Evolutionary conservation across 2,797 vertebrate genomes (phyloP), one percentile per base, ranked within the genome.

Genomic region (Huso huso): DNA sequence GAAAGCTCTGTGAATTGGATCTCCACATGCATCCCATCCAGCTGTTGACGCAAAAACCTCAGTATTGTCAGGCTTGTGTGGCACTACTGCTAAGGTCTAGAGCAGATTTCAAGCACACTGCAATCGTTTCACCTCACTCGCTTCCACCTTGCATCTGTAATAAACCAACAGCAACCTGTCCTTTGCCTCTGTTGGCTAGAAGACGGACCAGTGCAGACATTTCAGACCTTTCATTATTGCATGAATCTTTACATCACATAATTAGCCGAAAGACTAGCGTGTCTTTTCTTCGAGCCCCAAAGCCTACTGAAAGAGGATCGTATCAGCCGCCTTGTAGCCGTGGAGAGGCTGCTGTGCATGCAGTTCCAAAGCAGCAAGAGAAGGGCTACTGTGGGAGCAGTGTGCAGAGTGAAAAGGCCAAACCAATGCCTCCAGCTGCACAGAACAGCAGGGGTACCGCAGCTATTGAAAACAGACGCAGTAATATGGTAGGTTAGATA

Each of bases 181-280:
- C 37, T 37, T 37, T 37, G 37, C 37, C 61, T 15, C 59, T 70
- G 65, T 12, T 8, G 37, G 2, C 23, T 50, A 61, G 73, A 68
- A 65, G 69, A 7, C 62, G 12, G 63, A 73, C 65, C 73, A 61
- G 75, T 18, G 74, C 70, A 60, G 82, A 85, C 59, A 70, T 69
- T 62, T 75, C 75, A 63, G 76, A 85, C 71, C 82, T 90, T 61
- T 79, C 61, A 58, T 75, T 86, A 66, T 87, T 90, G 10, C 70
- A 87, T 76, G 83, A 75, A 66, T 84, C 83, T 71, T 83, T 90
- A 66, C 79, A 83, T 74, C 82, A 84, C 69, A 89, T 86, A 50
- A 74, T 87, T 68, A 70, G 69, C 65, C 83, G 75, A 62, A 81
- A 81, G 62, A 87, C 80, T 65, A 86, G 81, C 72, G 86, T 81